Percentiles rank a stretch among this genome's conserved stretches.
phyloP scores from a whole-genome alignment of 2,113 vertebrate species.

The Nanorana parkeri region DNA sequence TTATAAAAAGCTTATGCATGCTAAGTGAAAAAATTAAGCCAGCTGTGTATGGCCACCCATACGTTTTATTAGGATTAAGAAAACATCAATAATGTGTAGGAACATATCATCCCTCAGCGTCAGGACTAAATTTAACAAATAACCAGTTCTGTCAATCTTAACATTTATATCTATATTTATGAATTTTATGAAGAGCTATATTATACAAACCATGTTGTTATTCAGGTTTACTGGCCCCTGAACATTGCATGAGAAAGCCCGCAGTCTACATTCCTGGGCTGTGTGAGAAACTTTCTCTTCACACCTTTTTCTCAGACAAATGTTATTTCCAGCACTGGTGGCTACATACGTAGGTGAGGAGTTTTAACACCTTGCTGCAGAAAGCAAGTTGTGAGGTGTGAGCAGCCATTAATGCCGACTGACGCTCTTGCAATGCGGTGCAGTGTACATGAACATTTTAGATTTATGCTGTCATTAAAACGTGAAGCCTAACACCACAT shows the following conservation, averaged over 20 bases:
- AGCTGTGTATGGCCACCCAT: no score
- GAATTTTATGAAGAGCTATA: no score
- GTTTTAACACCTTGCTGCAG: constrained; percentile 8
- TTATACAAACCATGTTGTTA: no score
- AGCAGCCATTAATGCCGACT: constrained; percentile 3
- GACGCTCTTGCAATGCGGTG: neutral
- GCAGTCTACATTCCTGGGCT: neutral
- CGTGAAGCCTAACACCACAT: neutral
- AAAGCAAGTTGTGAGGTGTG: constrained; percentile 31
- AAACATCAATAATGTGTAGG: no score
- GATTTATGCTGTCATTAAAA: constrained; percentile 15
- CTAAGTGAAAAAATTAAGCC: no score
- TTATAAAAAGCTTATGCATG: no score
- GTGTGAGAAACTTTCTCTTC: neutral
- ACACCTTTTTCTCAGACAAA: neutral
- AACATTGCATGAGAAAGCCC: neutral
- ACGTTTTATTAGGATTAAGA: no score
- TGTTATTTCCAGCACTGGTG: constrained; percentile 18
- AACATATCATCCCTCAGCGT: no score
- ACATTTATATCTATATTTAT: no score
- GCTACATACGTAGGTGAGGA: neutral
- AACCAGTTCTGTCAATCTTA: no score
- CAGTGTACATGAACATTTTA: neutral
- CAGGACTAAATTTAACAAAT: no score
- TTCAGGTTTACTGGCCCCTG: no score